These are phyloP conservation scores for Pipistrellus nathusii DNA, from an alignment of 2,797 vertebrate species.

Conservation along the genomic window DNA sequence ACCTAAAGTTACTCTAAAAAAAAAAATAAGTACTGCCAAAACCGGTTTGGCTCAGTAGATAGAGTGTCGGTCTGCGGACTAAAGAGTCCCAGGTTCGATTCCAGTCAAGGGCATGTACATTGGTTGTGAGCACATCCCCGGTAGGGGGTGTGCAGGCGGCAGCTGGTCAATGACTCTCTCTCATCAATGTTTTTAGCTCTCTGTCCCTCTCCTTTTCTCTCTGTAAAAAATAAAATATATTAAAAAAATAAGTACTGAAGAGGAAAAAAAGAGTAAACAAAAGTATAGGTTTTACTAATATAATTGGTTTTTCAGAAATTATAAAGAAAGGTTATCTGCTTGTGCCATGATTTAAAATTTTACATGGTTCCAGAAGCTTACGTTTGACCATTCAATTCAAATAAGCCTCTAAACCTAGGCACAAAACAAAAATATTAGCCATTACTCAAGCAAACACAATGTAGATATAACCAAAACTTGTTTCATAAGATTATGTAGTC, in stretches of 20 bases:
- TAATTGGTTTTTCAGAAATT: neutral
- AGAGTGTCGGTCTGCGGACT: too few species aligned
- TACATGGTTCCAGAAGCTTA: neutral
- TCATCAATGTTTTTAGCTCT: too few species aligned
- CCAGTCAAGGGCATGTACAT: too few species aligned
- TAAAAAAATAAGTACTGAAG: neutral
- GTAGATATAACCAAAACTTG: neutral
- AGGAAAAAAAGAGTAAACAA: neutral
- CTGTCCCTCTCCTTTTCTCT: too few species aligned
- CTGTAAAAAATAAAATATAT: neutral
- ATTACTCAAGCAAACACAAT: constrained; percentile 32
- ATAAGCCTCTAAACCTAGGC: constrained; percentile 14
- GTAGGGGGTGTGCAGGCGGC: too few species aligned
- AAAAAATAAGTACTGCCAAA: neutral
- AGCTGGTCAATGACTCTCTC: too few species aligned
- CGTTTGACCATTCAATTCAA: constrained; percentile 4
- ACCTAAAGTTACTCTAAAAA: neutral
- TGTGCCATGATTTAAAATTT: neutral
- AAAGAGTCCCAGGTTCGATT: too few species aligned
- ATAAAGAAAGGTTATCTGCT: neutral
- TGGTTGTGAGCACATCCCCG: too few species aligned
- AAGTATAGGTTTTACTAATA: neutral
- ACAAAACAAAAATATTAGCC: constrained; percentile 19
- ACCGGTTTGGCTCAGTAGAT: too few species aligned
- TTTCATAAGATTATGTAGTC: neutral